These are phyloP conservation scores for Mycetomoellerius zeteki DNA, from an alignment of 1,140 invertebrate genomes.

Conservation along the genomic window DNA sequence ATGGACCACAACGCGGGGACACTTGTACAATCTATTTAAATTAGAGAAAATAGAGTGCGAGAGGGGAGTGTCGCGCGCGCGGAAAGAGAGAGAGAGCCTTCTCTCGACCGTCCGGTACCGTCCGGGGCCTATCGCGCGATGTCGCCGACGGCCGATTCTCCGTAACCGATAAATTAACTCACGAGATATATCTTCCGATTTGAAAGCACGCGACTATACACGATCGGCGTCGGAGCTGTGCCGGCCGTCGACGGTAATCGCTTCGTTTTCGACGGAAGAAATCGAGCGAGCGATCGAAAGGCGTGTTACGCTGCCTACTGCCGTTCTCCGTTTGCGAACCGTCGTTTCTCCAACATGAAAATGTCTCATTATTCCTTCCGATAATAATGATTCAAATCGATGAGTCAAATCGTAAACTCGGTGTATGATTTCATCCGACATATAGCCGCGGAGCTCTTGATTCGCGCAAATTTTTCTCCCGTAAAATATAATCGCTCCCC, in stretches of 20 bases:
- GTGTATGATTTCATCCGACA: background rate
- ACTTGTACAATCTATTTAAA: constrained; percentile 59
- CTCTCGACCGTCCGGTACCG: background rate
- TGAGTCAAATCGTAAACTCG: constrained; percentile 46
- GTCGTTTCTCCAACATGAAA: background rate
- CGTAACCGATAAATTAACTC: constrained; percentile 79
- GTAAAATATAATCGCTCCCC: background rate
- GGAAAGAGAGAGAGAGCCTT: constrained; percentile 50
- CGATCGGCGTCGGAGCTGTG: background rate
- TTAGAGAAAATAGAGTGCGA: constrained; percentile 42
- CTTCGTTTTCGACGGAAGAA: constrained; percentile 21
- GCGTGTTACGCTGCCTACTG: background rate
- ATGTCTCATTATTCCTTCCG: constrained; percentile 26
- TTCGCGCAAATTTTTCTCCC: background rate
- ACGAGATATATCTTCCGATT: constrained; percentile 78
- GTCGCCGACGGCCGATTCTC: constrained; percentile 68
- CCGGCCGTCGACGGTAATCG: background rate
- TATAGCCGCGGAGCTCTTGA: background rate
- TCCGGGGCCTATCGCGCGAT: constrained; percentile 19
- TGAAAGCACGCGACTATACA: constrained; percentile 71
- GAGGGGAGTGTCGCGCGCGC: background rate
- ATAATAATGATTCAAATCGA: constrained; percentile 44
- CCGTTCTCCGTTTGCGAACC: background rate
- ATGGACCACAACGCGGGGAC: constrained; percentile 8
- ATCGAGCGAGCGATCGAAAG: constrained; percentile 33